These are phyloP conservation scores for Chloropsis hardwickii DNA, from an alignment of 2,113 vertebrate species.

Conservation along the genomic window DNA sequence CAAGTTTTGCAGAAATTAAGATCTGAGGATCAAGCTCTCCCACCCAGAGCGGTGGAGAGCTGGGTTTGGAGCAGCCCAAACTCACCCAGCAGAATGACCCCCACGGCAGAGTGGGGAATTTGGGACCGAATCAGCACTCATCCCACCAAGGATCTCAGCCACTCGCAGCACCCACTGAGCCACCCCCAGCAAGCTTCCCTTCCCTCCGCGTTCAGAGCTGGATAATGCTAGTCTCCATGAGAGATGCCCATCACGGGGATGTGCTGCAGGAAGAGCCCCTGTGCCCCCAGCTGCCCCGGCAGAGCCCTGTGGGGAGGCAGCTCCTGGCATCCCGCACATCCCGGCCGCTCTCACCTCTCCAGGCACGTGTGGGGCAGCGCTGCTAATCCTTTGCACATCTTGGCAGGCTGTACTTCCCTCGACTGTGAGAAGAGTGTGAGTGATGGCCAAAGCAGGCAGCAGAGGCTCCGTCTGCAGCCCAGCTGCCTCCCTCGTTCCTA, in stretches of 20 bases:
- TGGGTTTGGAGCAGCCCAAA: background rate
- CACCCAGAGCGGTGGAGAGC: background rate
- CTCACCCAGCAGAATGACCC: background rate
- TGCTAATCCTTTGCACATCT: slow-evolving; percentile 64
- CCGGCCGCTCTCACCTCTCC: slow-evolving; percentile 37
- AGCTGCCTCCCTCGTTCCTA: background rate
- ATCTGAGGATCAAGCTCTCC: background rate
- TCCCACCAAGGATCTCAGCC: background rate
- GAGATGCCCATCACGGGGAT: rapidly evolving
- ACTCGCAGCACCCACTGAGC: rapidly evolving
- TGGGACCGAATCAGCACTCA: rapidly evolving
- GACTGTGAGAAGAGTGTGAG: background rate
- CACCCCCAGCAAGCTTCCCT: background rate
- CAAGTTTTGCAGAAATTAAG: background rate
- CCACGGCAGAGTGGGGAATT: background rate
- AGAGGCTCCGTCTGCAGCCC: background rate
- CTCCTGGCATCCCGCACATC: rapidly evolving
- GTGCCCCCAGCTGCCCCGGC: rapidly evolving
- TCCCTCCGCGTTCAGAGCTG: background rate
- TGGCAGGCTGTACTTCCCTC: background rate
- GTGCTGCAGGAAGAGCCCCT: background rate
- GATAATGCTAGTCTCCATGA: rapidly evolving
- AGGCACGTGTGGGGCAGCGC: slow-evolving; percentile 58
- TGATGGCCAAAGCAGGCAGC: background rate
- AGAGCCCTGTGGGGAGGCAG: background rate